Evolutionary conservation across 2,888 invertebrate species (phyloP).

Genomic region (Spilarctia lutea): DNA sequence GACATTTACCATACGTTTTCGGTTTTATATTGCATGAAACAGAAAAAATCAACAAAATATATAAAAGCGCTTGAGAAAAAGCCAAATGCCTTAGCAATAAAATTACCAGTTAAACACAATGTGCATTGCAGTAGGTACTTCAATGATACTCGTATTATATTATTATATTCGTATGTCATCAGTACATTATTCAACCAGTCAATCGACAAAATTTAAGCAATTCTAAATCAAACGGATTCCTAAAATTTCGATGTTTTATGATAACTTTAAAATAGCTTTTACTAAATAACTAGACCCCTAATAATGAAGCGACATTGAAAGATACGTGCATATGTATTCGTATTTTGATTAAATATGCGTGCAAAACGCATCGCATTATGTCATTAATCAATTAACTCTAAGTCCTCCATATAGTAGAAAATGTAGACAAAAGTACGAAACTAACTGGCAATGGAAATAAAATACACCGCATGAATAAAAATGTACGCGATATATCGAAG

Average conservation of each 20-base stretch:
- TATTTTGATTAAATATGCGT: no score
- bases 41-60: no score
- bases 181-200: neutral
- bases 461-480: neutral
- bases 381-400: neutral
- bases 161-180: neutral
- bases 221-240: neutral
- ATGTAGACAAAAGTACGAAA: neutral
- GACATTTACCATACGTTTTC: no score
- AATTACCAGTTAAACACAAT: neutral
- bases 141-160: neutral
- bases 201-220: neutral
- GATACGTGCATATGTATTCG: no score
- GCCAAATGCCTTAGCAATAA: neutral
- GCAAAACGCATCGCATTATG: neutral
- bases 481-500: neutral
- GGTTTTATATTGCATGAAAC: no score
- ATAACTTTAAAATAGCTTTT: no score
- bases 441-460: neutral
- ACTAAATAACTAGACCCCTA: no score
- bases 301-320: no score
- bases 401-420: neutral
- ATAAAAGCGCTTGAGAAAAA: neutral
- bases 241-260: no score
- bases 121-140: neutral